These are phyloP conservation scores for Pteruthius melanotis DNA, from an alignment of 2,113 vertebrate species.

Conservation along the genomic window DNA sequence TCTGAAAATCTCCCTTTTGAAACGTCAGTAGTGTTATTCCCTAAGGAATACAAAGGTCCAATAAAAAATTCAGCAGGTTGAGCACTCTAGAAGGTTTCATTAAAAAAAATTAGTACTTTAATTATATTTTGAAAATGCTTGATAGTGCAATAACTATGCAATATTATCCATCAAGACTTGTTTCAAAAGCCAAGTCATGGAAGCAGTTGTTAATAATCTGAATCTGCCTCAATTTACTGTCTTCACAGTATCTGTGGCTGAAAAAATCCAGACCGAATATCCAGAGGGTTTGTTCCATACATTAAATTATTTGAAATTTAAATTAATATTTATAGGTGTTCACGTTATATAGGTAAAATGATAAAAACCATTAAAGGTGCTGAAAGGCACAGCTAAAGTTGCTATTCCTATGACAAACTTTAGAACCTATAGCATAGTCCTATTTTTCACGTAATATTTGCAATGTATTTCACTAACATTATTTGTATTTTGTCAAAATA, in stretches of 20 bases:
- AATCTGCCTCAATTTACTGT: background rate
- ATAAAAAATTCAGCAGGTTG: background rate
- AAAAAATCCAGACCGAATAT: background rate
- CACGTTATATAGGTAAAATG: background rate
- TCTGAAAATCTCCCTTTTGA: background rate
- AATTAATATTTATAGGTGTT: background rate
- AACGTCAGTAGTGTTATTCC: background rate
- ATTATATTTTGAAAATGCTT: background rate
- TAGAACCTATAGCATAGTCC: background rate
- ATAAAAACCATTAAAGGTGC: background rate
- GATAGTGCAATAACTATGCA: background rate
- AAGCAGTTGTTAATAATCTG: background rate
- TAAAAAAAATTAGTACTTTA: background rate
- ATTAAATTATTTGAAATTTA: background rate
- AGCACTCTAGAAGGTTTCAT: background rate
- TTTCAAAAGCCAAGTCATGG: background rate
- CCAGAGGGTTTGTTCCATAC: background rate
- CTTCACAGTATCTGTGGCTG: background rate
- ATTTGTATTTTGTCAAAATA: background rate
- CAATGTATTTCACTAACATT: background rate
- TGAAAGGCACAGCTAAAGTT: background rate
- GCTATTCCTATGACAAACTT: background rate
- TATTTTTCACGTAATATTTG: background rate
- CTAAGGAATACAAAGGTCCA: background rate
- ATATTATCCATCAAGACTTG: background rate